Conservation (phyloP, 2,113 vertebrate species). For the Ancistrus triradiatus region DNA sequence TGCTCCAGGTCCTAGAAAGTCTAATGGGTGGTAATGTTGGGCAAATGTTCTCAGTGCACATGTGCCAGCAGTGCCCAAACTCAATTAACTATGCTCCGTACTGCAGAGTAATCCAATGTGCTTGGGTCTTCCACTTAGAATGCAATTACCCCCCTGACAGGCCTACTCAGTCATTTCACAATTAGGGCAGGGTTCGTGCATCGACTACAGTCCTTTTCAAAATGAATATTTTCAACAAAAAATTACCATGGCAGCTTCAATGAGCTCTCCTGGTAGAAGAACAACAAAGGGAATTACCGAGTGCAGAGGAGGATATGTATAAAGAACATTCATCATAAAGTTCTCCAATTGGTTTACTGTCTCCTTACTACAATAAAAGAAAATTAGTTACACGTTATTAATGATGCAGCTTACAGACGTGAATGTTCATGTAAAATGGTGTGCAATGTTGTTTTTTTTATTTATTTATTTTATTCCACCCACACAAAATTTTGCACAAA, state of each 20-base stretch:
- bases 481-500: too few species aligned
- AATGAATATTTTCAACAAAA: constrained; percentile 30
- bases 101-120: constrained; percentile 60
- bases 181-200: constrained; percentile 40
- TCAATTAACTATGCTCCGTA: constrained; percentile 60
- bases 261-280: constrained; percentile 25
- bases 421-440: constrained; percentile 10
- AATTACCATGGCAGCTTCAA: constrained; percentile 11
- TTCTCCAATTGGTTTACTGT: constrained; percentile 6
- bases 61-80: constrained; percentile 64
- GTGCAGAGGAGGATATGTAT: constrained; percentile 17
- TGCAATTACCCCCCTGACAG: constrained; percentile 62
- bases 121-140: constrained; percentile 60
- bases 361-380: constrained; percentile 1
- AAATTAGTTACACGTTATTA: constrained; percentile 14
- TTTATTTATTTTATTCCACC: too few species aligned
- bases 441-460: too few species aligned
- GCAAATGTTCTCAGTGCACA: constrained; percentile 64
- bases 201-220: constrained; percentile 19
- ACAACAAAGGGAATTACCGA: constrained; percentile 10
- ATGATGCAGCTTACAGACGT: not conserved
- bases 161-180: constrained; percentile 53
- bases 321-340: constrained; percentile 24
- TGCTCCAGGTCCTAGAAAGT: constrained; percentile 42
- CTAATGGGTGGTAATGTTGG: constrained; percentile 61